phyloP scores from a whole-genome alignment of 2,888 invertebrate species.

The Nephrotoma appendiculata region DNA sequence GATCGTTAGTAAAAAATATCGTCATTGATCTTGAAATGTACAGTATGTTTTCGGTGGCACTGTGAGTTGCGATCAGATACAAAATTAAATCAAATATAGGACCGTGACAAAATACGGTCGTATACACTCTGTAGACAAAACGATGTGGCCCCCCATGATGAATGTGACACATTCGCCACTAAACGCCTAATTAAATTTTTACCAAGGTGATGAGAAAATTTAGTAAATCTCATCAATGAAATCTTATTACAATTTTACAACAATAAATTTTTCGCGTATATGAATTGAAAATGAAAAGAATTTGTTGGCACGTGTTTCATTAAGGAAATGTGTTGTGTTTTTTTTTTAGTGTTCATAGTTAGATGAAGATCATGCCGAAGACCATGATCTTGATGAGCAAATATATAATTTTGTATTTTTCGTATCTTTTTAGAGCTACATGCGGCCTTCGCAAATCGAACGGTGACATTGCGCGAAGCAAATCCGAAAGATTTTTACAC shows the following conservation, averaged over 20 bases:
- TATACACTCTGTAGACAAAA: too few species aligned
- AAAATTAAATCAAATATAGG: not conserved
- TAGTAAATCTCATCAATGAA: not conserved
- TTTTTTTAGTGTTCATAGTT: not conserved
- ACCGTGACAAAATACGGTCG: not conserved
- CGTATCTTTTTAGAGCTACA: slow-evolving; percentile 51
- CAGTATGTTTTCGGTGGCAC: not conserved
- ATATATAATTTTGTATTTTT: not conserved
- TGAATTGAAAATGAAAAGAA: not conserved
- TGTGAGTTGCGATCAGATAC: not conserved
- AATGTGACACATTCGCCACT: not conserved
- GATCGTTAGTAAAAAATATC: not conserved
- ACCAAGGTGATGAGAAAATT: not conserved
- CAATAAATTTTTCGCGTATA: not conserved
- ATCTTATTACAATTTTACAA: not conserved
- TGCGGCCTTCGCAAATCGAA: slow-evolving; percentile 67
- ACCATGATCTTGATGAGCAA: not conserved
- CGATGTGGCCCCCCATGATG: too few species aligned
- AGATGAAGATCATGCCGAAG: not conserved
- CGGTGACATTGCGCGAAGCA: slow-evolving; percentile 60
- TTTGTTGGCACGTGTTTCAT: not conserved
- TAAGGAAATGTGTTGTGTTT: not conserved
- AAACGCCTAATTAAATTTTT: not conserved
- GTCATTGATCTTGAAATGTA: not conserved
- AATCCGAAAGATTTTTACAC: slow-evolving; percentile 72